phyloP scores from a whole-genome alignment of 2,113 vertebrate species.

The Brienomyrus longianalis region DNA sequence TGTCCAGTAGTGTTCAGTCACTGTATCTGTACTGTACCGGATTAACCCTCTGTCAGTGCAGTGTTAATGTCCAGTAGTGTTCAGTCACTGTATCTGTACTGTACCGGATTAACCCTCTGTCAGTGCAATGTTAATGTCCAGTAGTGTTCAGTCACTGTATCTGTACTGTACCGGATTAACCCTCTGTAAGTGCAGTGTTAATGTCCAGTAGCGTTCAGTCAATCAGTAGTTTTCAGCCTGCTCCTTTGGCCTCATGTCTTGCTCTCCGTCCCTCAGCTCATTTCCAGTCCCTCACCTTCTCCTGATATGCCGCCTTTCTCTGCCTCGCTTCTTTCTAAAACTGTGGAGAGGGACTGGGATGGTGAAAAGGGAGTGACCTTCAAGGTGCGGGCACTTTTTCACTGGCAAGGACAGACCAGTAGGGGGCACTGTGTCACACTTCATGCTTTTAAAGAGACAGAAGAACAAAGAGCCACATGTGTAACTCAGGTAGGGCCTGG shows the following conservation, averaged over 20 bases:
- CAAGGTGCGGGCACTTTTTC: conserved; percentile 50
- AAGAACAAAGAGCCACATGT: conserved; percentile 54
- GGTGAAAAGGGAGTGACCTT: conserved; percentile 30
- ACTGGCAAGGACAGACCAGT: conserved; percentile 35
- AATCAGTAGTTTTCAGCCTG: not conserved
- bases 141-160: no score
- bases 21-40: not conserved
- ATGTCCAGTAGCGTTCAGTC: no score
- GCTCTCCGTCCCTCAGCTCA: conserved; percentile 34
- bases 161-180: no score
- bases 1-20: not conserved
- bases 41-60: not conserved
- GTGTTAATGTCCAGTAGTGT: not conserved
- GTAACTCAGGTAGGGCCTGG: conserved; percentile 44
- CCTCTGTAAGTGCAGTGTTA: not conserved
- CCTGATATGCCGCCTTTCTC: conserved; percentile 33
- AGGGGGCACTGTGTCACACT: conserved; percentile 50
- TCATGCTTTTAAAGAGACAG: conserved; percentile 59
- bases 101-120: not conserved
- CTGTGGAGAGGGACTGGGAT: conserved; percentile 40
- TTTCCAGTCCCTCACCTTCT: conserved; percentile 42
- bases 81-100: no score
- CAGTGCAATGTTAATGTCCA: not conserved
- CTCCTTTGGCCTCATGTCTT: not conserved
- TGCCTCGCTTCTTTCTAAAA: conserved; percentile 51